Conservation (phyloP, 2,797 vertebrate genomes). For the Gambelia wislizenii region DNA sequence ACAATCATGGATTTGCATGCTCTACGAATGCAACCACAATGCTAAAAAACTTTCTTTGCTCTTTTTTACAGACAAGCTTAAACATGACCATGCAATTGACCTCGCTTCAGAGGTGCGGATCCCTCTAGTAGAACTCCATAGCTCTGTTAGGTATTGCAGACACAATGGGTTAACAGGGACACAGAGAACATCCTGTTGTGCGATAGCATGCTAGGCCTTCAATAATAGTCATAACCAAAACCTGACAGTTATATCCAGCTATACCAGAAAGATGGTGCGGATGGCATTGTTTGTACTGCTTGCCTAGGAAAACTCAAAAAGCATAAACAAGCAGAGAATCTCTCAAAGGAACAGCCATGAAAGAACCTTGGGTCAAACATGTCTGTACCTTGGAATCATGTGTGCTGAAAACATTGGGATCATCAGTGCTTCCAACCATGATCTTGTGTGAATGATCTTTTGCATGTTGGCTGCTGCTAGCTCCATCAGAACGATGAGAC, state of each 20-base stretch:
- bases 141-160: neutral
- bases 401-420: constrained; percentile 94
- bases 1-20: neutral
- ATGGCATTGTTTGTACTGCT: neutral
- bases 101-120: neutral
- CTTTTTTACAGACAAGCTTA: neutral
- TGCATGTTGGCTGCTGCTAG: constrained; percentile 74
- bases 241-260: too few species aligned
- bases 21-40: neutral
- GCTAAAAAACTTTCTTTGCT: neutral
- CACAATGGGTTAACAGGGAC: neutral
- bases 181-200: too few species aligned
- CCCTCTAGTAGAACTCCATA: neutral
- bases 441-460: constrained; percentile 93
- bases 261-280: neutral
- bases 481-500: constrained; percentile 87
- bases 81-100: too few species aligned
- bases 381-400: constrained; percentile 88
- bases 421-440: constrained; percentile 96
- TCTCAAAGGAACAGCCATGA: neutral
- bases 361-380: neutral
- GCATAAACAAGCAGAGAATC: neutral
- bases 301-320: neutral
- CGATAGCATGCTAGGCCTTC: neutral
- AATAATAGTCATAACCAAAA: neutral